Percentiles rank a stretch among this genome's conserved stretches.
Evolutionary conservation across 2,113 vertebrate genomes (phyloP).

Genomic region (Chloropsis hardwickii): DNA sequence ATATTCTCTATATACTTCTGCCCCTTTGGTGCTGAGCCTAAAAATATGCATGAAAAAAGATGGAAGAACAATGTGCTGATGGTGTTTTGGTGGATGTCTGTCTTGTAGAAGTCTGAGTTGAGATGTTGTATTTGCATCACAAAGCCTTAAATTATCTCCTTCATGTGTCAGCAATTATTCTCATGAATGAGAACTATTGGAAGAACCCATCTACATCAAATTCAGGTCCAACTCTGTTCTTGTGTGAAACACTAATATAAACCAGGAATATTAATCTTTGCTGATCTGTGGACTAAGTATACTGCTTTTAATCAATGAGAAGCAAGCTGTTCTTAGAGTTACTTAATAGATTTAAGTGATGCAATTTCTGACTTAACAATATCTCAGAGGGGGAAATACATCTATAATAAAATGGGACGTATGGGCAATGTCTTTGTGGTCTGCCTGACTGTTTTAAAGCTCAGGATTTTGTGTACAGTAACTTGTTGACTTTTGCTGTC

Average conservation of each 20-base stretch:
- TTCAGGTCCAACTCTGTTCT: neutral
- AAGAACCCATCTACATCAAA: neutral
- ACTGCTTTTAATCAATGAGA: neutral
- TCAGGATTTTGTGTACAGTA: neutral
- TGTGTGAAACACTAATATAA: neutral
- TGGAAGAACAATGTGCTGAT: neutral
- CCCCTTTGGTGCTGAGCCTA: neutral
- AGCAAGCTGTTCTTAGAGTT: neutral
- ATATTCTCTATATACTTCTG: neutral
- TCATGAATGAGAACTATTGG: neutral
- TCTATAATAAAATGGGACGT: neutral
- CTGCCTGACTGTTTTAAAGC: neutral
- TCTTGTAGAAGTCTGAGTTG: neutral
- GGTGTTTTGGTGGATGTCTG: neutral
- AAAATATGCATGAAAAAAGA: neutral
- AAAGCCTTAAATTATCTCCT: neutral
- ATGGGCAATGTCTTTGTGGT: fast-evolving
- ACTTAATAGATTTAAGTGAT: neutral
- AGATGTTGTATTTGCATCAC: neutral
- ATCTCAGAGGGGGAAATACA: neutral
- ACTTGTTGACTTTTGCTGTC: neutral
- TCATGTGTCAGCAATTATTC: neutral
- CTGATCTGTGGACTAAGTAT: neutral
- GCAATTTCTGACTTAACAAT: neutral
- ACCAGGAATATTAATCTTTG: neutral